Conservation (phyloP, 2,797 vertebrate species). For the Clarias laeviceps region DNA sequence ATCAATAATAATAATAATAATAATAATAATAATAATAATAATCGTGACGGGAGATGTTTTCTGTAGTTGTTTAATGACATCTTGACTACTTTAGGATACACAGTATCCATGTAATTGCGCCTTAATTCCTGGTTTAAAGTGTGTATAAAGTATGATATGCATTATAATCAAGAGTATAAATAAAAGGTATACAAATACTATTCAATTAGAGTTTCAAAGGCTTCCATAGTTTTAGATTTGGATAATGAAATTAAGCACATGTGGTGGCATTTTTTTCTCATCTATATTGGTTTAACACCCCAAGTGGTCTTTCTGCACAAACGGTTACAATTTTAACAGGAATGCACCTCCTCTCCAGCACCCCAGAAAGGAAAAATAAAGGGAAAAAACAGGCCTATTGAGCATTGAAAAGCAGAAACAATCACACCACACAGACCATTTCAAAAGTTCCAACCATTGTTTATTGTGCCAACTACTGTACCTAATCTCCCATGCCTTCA, state of each 20-base stretch:
- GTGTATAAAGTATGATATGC: conserved; percentile 77
- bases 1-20: conserved; percentile 60
- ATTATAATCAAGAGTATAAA: conserved; percentile 72
- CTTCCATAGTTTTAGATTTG: conserved; percentile 36
- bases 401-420: conserved; percentile 48
- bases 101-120: conserved; percentile 97
- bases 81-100: conserved; percentile 97
- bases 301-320: conserved; percentile 67
- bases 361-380: background rate
- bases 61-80: conserved; percentile 54
- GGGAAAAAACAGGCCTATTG: conserved; percentile 19
- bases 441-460: conserved; percentile 48
- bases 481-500: conserved; percentile 50
- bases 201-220: conserved; percentile 69
- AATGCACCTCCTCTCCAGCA: conserved; percentile 57
- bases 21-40: conserved; percentile 43
- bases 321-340: conserved; percentile 65
- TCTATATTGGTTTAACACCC: conserved; percentile 52
- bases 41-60: conserved; percentile 13
- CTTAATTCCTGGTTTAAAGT: conserved; percentile 88
- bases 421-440: conserved; percentile 48
- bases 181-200: conserved; percentile 73
- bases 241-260: conserved; percentile 55
- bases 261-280: conserved; percentile 59
- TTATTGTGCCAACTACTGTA: conserved; percentile 51